Evolutionary conservation across 2,113 vertebrate species (phyloP).

Genomic region (Petrocephalus zakoni): DNA sequence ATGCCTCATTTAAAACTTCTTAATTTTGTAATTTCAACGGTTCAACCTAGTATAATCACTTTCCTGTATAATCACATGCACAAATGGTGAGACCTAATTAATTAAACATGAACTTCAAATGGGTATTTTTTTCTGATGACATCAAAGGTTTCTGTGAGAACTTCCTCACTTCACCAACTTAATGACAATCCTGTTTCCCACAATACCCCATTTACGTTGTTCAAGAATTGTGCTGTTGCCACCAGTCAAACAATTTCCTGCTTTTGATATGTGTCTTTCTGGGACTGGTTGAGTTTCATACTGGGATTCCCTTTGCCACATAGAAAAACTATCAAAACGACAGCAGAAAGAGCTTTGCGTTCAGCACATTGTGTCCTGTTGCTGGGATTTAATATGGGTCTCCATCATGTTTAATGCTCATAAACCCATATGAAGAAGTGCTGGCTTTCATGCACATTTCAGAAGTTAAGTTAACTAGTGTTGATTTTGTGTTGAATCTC

Average conservation of each 20-base stretch:
- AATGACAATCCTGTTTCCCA: not conserved
- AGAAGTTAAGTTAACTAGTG: not conserved
- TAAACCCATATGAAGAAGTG: not conserved
- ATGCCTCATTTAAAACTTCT: not conserved
- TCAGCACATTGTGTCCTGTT: not conserved
- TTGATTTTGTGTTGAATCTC: not conserved
- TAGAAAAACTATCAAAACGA: not conserved
- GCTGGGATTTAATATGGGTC: not conserved
- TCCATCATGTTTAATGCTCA: not conserved
- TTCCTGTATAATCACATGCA: not conserved
- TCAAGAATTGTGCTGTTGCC: conserved; percentile 71
- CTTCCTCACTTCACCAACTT: not conserved
- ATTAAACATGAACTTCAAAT: not conserved
- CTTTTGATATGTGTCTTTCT: conserved; percentile 71
- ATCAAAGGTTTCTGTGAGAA: not conserved
- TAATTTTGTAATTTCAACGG: not conserved
- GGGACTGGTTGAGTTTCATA: not conserved
- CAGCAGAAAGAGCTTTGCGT: not conserved
- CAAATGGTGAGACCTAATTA: not conserved
- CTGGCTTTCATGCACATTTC: not conserved
- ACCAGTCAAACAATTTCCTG: conserved; percentile 93
- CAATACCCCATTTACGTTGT: not conserved
- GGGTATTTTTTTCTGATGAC: not conserved
- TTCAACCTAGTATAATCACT: not conserved
- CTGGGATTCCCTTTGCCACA: not conserved